These are phyloP conservation scores for Heliconius nattereri DNA, from an alignment of 1,140 invertebrate genomes.

Conservation along the genomic window DNA sequence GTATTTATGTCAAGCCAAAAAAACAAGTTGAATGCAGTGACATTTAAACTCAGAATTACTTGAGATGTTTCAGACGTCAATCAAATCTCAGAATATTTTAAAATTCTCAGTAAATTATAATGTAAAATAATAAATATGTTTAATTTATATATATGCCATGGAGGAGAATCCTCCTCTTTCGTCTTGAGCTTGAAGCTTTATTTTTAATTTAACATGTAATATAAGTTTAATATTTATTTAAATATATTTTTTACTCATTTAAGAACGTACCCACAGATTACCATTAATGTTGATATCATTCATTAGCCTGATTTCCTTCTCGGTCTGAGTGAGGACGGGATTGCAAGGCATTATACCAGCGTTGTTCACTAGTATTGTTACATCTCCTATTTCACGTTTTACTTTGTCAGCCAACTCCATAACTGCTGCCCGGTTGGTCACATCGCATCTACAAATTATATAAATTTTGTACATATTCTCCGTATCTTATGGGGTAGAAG, in stretches of 20 bases:
- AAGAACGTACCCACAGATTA: slow-evolving; percentile 88
- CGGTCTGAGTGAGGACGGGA: slow-evolving; percentile 84
- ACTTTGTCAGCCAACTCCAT: slow-evolving; percentile 82
- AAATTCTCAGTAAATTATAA: neutral
- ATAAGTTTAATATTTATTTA: too few relatives aligned
- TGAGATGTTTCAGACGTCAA: neutral
- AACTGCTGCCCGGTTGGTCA: slow-evolving; percentile 84
- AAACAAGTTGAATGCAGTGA: too few relatives aligned
- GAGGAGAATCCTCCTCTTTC: too few relatives aligned
- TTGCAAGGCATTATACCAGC: slow-evolving; percentile 93
- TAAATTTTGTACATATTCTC: neutral
- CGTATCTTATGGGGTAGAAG: neutral
- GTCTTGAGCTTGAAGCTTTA: too few relatives aligned
- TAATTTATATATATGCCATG: too few relatives aligned
- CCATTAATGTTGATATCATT: slow-evolving; percentile 91
- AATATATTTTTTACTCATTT: too few relatives aligned
- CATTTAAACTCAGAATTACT: neutral
- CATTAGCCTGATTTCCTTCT: slow-evolving; percentile 85
- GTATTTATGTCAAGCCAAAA: too few relatives aligned
- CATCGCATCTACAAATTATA: slow-evolving; percentile 83
- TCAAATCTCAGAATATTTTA: neutral
- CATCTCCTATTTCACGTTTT: slow-evolving; percentile 84
- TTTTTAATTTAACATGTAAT: too few relatives aligned
- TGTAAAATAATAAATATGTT: too few relatives aligned
- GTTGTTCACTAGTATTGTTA: slow-evolving; percentile 91